Evolutionary conservation across 2,797 vertebrate genomes (phyloP).

Genomic region (Taeniopygia guttata): DNA sequence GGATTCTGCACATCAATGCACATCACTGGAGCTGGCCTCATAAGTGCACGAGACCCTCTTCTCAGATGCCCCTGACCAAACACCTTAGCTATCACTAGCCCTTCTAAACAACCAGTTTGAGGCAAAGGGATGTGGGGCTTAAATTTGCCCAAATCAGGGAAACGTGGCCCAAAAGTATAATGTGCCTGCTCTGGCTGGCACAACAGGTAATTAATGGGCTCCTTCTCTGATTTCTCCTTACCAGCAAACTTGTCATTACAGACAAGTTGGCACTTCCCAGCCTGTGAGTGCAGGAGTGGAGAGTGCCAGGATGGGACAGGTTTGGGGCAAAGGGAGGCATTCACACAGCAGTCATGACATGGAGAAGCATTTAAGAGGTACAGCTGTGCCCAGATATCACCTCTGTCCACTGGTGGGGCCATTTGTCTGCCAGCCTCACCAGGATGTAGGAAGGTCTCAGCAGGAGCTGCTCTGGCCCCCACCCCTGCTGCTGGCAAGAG

Average conservation of each 20-base stretch:
- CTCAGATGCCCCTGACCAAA: background rate
- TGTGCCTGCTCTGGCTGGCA: background rate
- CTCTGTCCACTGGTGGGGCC: background rate
- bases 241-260: background rate
- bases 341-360: background rate
- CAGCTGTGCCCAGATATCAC: fast-evolving
- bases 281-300: fast-evolving
- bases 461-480: fast-evolving
- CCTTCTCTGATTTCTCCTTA: background rate
- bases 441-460: background rate
- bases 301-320: background rate
- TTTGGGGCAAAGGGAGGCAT: fast-evolving
- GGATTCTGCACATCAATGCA: background rate
- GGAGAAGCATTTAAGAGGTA: background rate
- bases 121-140: background rate
- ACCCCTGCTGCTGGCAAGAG: background rate
- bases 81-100: background rate
- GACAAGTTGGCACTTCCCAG: background rate
- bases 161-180: background rate
- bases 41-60: background rate
- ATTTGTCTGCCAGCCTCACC: background rate
- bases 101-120: background rate
- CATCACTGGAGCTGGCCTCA: background rate
- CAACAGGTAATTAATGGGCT: background rate
- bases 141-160: background rate